Evolutionary conservation across 2,113 vertebrate species (phyloP), one percentile per base, ranked within the genome.

Genomic region (Onychostruthus taczanowskii): DNA sequence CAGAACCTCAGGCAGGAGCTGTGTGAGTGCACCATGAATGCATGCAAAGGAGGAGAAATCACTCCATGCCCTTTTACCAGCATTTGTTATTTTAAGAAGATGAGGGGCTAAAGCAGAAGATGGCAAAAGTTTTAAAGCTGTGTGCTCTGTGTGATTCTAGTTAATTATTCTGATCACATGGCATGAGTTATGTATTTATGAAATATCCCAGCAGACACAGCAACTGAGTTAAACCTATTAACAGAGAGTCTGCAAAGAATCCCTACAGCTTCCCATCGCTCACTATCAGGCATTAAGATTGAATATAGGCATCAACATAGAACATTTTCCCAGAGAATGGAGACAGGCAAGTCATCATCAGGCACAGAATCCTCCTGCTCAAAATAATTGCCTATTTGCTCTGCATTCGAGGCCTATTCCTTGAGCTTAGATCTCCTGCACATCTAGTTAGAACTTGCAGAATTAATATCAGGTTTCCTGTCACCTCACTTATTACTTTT

Each of bases 311-410:
- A 95, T 97, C 96, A 94, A 68, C 83, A 67, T 46, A 81, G 85
- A 81, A 96, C 74, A 93, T 41, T 95, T 37, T 62, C 73, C 74
- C 22, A 5, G 70, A 93, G 84, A 73, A 90, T 8, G 61, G 87
- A 97, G 95, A 85, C 64, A 72, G 72, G 91, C 85, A 91, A 92
- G 94, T 94, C 73, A 95, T 91, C 88, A 95, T 63, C 37, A 81
- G 90, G 76, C 70, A 46, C 61, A 92, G 58, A 93, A 80, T 91
- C 61, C 44, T 50, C 95, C 73, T 90, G 68, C 64, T 93, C 64
- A 84, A 80, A 95, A 93, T 91, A 95, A 96, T 94, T 96, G 96
- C 86, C 92, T 95, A 61, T 94, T 96, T 97, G 49, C 75, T 79
- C 63, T 94, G 43, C 31, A 69, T 96, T 95, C 31, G 33, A 81